Evolutionary conservation across 2,797 vertebrate genomes (phyloP).

Genomic region (Streptopelia turtur): DNA sequence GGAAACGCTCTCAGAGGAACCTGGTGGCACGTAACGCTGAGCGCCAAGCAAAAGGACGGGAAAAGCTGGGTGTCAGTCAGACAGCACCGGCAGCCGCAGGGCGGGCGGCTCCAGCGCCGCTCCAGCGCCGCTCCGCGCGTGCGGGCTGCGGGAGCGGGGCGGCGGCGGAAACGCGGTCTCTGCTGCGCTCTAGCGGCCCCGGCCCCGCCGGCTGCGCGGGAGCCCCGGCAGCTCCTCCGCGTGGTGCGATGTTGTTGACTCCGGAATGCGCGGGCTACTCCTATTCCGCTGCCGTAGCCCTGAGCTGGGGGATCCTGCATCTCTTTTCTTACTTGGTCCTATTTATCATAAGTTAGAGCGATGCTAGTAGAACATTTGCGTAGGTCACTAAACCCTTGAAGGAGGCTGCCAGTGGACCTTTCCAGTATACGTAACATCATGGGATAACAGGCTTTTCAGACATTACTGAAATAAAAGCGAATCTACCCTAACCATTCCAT

Average conservation of each 20-base stretch:
- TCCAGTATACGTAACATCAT: neutral
- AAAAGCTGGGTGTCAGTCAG: fast-evolving
- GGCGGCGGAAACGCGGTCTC: slow-evolving; percentile 54
- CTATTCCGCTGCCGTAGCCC: neutral
- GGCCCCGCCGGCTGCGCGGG: neutral
- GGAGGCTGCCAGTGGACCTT: neutral
- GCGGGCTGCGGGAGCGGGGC: too few relatives aligned
- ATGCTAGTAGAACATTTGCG: neutral
- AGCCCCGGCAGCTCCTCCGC: fast-evolving
- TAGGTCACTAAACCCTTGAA: neutral
- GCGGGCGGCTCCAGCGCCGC: fast-evolving
- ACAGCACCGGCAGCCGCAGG: neutral
- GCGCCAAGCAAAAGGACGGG: neutral
- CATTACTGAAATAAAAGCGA: neutral
- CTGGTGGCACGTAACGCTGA: neutral
- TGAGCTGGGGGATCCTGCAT: neutral
- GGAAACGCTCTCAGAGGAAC: neutral
- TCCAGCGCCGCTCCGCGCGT: too few relatives aligned
- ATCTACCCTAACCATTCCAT: neutral
- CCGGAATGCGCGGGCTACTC: fast-evolving
- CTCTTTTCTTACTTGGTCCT: neutral
- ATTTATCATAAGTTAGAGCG: neutral
- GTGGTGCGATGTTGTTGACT: fast-evolving
- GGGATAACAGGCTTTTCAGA: neutral
- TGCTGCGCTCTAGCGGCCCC: slow-evolving; percentile 69